Conservation (phyloP, 2,888 invertebrate genomes). For the Dynastes hyllus region DNA sequence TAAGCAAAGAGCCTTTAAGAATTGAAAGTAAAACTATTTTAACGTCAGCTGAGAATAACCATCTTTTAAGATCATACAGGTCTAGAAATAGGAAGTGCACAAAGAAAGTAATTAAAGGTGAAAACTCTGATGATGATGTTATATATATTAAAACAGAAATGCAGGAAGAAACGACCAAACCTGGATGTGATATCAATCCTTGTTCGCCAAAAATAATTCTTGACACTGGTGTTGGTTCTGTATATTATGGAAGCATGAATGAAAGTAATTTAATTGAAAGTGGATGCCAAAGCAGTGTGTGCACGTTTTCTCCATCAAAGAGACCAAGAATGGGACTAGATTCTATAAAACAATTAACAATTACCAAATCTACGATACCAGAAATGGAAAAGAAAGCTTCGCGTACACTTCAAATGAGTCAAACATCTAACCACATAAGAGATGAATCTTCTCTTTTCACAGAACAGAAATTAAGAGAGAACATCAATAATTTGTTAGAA, state of each 20-base stretch:
- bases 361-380: conserved; percentile 20
- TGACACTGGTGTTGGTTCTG: conserved; percentile 1
- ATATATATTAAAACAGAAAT: conserved; percentile 22
- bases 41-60: conserved; percentile 33
- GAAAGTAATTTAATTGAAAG: neutral
- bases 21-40: conserved; percentile 34
- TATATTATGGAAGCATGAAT: neutral
- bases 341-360: neutral
- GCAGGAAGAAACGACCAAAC: neutral
- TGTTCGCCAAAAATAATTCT: conserved; percentile 43
- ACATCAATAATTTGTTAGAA: conserved; percentile 4
- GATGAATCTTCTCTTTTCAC: neutral
- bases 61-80: conserved; percentile 1
- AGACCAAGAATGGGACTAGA: neutral
- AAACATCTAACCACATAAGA: neutral
- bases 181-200: neutral
- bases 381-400: conserved; percentile 18
- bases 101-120: neutral
- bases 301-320: conserved; percentile 20
- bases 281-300: neutral
- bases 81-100: conserved; percentile 14
- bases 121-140: conserved; percentile 10
- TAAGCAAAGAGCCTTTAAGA: conserved; percentile 40
- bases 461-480: too few relatives aligned
- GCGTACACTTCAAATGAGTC: conserved; percentile 8